A percentile compares a stretch with the other conserved stretches of the same genome.
Evolutionary conservation across 2,797 vertebrate species (phyloP).

Genomic region (Falco rusticolus): DNA sequence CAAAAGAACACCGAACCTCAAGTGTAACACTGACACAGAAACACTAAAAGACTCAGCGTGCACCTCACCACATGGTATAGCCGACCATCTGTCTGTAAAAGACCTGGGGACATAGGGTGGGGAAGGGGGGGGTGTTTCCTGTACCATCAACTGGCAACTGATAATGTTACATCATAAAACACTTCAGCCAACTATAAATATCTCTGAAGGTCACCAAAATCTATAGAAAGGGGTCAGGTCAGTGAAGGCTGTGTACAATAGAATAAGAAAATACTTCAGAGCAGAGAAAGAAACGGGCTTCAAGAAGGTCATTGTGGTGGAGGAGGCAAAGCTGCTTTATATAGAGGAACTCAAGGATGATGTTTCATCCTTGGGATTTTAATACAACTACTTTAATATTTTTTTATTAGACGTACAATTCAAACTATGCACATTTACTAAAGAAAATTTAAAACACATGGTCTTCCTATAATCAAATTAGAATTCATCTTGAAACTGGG

Average conservation of each 20-base stretch:
- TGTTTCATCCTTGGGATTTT: neutral
- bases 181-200: neutral
- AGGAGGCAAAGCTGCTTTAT: neutral
- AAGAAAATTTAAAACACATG: neutral
- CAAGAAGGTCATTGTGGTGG: neutral
- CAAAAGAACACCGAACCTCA: neutral
- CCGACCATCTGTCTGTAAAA: neutral
- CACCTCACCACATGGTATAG: neutral
- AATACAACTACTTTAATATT: neutral
- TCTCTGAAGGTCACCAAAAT: neutral
- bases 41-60: accelerated
- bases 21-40: neutral
- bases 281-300: neutral
- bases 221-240: neutral
- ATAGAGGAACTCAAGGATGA: neutral
- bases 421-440: neutral
- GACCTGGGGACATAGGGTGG: neutral
- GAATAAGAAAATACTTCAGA: neutral
- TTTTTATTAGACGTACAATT: neutral
- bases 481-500: neutral
- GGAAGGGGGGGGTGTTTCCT: neutral
- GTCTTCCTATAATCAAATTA: neutral
- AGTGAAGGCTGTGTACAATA: neutral
- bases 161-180: neutral
- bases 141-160: neutral